A percentile compares a stretch with the other conserved stretches of the same genome.
These are phyloP conservation scores for Lithophane socia DNA, from an alignment of 2,888 invertebrate species.

Conservation along the genomic window DNA sequence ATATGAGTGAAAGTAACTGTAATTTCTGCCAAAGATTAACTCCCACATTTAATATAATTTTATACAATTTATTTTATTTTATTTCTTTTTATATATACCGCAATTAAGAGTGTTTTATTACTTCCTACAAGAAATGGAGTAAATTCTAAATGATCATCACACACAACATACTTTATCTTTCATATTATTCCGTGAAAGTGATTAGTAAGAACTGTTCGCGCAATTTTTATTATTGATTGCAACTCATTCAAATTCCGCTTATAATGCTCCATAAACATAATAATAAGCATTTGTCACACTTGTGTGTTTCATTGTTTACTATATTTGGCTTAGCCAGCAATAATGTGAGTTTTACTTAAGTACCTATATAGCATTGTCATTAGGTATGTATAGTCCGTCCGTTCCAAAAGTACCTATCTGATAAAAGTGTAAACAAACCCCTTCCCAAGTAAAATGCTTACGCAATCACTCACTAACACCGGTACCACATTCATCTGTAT, in stretches of 20 bases:
- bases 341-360: neutral
- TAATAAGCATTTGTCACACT: conserved; percentile 26
- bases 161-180: neutral
- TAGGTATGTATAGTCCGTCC: neutral
- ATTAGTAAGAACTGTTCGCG: conserved; percentile 8
- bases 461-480: neutral
- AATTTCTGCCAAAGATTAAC: neutral
- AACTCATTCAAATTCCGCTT: conserved; percentile 21
- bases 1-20: neutral
- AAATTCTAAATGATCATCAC: neutral
- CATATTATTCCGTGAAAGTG: neutral
- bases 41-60: neutral
- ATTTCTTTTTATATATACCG: no score
- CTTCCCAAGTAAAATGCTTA: neutral
- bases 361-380: neutral
- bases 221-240: conserved; percentile 34
- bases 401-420: neutral
- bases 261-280: conserved; percentile 22
- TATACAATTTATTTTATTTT: neutral
- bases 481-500: neutral
- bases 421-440: neutral
- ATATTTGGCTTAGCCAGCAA: neutral
- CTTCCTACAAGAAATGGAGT: conserved; percentile 1
- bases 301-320: conserved; percentile 8
- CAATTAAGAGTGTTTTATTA: neutral